Percentiles rank a stretch among this genome's conserved stretches.
Conservation (phyloP, 92 coral and sea anemone species). For the Montipora capitata region DNA sequence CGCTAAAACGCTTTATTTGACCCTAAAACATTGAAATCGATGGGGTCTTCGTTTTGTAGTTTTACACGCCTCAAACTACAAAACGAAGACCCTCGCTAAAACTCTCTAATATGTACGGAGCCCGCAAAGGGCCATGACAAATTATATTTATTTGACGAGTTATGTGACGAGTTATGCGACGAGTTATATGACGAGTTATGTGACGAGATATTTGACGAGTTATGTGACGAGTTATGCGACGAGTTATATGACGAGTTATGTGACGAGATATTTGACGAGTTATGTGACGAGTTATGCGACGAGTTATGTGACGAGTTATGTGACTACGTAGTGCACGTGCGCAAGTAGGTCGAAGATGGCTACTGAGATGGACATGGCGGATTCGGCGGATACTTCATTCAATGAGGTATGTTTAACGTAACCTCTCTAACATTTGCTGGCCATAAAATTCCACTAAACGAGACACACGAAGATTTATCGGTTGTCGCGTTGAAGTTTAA, state of each 20-base stretch:
- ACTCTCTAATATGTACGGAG: too few species aligned
- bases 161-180: too few species aligned
- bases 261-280: constrained; percentile 12
- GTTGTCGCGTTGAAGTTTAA: constrained; percentile 37
- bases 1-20: too few species aligned
- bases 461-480: constrained; percentile 46
- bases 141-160: neutral
- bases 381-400: constrained; percentile 34
- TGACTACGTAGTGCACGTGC: constrained; percentile 9
- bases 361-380: constrained; percentile 4
- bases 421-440: constrained; percentile 15
- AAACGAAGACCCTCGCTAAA: too few species aligned
- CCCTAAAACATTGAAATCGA: too few species aligned
- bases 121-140: constrained; percentile 8
- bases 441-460: constrained; percentile 28
- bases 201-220: constrained; percentile 12
- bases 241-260: too few species aligned
- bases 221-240: too few species aligned
- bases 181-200: too few species aligned
- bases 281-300: constrained; percentile 9
- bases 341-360: constrained; percentile 10
- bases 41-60: too few species aligned
- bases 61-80: too few species aligned
- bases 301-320: constrained; percentile 22
- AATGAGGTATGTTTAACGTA: constrained; percentile 35